Conservation (phyloP, 2,888 invertebrate species). For the Ochlodes sylvanus region DNA sequence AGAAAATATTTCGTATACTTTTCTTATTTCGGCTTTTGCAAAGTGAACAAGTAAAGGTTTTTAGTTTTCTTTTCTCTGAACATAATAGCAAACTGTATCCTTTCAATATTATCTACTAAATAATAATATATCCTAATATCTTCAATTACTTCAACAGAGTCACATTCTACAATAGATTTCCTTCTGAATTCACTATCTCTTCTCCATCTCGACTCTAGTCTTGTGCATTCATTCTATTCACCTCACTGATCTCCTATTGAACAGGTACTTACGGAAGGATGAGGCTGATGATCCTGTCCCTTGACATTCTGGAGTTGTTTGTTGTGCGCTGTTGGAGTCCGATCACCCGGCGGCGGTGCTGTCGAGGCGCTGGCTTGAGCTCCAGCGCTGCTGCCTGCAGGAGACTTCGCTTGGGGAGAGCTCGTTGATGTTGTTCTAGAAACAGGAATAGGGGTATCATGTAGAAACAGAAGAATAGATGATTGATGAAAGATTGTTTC, state of each 20-base stretch:
- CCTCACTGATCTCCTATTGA: background rate
- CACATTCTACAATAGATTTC: too few species aligned
- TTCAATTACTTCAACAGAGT: too few species aligned
- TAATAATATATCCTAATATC: too few species aligned
- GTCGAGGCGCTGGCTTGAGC: conserved; percentile 75
- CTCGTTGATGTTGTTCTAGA: conserved; percentile 89
- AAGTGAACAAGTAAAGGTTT: too few species aligned
- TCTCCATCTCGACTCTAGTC: background rate
- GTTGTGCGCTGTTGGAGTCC: conserved; percentile 88
- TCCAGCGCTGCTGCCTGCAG: conserved; percentile 88
- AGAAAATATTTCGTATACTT: too few species aligned
- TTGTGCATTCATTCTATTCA: background rate
- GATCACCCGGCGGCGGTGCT: conserved; percentile 73
- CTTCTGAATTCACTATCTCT: background rate
- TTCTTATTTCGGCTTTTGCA: too few species aligned
- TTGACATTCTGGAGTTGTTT: conserved; percentile 92
- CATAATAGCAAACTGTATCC: too few species aligned
- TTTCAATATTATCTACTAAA: too few species aligned
- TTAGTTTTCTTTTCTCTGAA: too few species aligned
- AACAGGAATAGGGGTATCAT: background rate
- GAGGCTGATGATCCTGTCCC: conserved; percentile 85
- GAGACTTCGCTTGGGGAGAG: conserved; percentile 90
- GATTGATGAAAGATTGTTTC: too few species aligned
- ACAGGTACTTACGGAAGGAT: conserved; percentile 89
- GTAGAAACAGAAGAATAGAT: too few species aligned